These are phyloP conservation scores for Heteropelma amictum DNA, from an alignment of 2,888 invertebrate genomes.

Conservation along the genomic window DNA sequence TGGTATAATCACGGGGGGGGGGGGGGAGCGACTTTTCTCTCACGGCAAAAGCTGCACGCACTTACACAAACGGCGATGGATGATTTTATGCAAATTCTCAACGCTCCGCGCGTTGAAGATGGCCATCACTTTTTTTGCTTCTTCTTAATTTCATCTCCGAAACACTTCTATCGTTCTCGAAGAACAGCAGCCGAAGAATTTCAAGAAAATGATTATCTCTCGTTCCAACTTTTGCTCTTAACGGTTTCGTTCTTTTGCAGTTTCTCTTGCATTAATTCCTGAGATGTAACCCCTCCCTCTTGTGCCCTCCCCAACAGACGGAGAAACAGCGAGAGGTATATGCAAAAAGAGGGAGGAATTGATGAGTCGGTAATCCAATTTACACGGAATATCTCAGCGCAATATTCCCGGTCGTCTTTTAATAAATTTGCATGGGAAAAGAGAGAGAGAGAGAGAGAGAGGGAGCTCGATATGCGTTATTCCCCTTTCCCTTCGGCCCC, in stretches of 20 bases:
- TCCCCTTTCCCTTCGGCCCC: not conserved
- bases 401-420: constrained; percentile 63
- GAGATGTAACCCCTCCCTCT: constrained; percentile 36
- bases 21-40: too few relatives aligned
- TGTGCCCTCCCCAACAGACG: not conserved
- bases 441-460: not conserved
- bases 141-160: not conserved
- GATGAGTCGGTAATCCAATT: constrained; percentile 71
- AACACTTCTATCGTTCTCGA: constrained; percentile 25
- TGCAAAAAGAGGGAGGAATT: constrained; percentile 57
- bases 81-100: constrained; percentile 51
- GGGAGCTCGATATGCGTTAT: not conserved
- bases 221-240: constrained; percentile 20
- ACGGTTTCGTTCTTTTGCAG: constrained; percentile 14
- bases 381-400: constrained; percentile 63
- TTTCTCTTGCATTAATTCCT: constrained; percentile 54
- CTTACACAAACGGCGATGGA: too few relatives aligned
- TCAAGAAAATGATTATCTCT: constrained; percentile 40
- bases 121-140: constrained; percentile 11
- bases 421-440: constrained; percentile 70
- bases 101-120: constrained; percentile 9
- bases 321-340: not conserved
- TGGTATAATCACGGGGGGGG: too few relatives aligned
- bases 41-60: too few relatives aligned
- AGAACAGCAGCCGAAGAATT: not conserved